Percentiles rank a stretch among this genome's conserved stretches.
Evolutionary conservation across 2,113 vertebrate species (phyloP).

Genomic region (Mastomys natalensis): DNA sequence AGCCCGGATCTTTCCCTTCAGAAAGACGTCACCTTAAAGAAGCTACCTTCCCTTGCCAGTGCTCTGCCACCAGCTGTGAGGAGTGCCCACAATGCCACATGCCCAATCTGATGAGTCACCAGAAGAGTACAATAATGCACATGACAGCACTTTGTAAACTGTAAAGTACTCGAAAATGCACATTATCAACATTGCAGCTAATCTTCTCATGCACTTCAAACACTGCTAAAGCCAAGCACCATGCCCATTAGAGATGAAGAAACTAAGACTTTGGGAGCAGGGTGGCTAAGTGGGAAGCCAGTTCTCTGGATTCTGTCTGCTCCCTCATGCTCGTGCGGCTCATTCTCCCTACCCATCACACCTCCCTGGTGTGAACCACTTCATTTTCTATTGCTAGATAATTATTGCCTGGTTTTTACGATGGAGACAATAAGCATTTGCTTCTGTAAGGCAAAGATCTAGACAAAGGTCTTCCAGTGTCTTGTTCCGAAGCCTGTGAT

Average conservation of each 20-base stretch:
- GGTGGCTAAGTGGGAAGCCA: background rate
- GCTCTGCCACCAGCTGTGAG: background rate
- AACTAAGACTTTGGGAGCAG: background rate
- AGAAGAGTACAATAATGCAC: background rate
- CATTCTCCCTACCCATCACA: background rate
- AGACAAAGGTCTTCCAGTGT: background rate
- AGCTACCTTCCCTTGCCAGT: background rate
- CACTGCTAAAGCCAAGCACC: background rate
- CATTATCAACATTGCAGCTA: background rate
- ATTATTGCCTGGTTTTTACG: background rate
- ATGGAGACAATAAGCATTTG: background rate
- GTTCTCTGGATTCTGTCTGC: background rate
- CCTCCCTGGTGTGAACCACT: background rate
- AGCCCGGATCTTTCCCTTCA: background rate
- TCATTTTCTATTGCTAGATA: background rate
- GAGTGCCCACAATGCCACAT: background rate
- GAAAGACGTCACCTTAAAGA: background rate
- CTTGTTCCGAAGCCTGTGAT: background rate
- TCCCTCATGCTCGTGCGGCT: background rate
- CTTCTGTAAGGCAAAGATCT: background rate
- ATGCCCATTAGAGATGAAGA: background rate
- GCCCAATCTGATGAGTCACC: background rate
- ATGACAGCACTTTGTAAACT: conserved; percentile 4
- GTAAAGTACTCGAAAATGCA: background rate
- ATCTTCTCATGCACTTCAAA: background rate